Evolutionary conservation across 2,797 vertebrate genomes (phyloP), one percentile per base, ranked within the genome.

Genomic region (Propithecus perrieri): DNA sequence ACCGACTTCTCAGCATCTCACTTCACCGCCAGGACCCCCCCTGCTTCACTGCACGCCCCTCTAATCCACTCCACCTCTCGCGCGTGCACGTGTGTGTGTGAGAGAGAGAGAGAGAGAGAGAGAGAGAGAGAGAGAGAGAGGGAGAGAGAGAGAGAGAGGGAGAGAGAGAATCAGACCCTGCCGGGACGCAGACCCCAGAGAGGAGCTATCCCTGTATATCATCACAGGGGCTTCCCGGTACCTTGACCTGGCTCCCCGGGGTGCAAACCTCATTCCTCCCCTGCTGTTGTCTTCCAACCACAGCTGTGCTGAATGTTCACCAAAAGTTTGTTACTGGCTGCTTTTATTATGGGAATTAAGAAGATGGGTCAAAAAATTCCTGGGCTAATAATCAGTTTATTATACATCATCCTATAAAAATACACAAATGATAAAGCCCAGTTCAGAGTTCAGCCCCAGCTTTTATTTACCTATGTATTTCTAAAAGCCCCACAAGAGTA

Each of bases 1-100:
- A 15, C 20, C 0, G 20, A 22, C 26, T 57, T 13, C 26, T 71
- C 22, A 4, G 0, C 0, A 20, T 22, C 2, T 11, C 3, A 2
- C 4, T 17, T 4, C 12, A 46, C n/a, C 4, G 50, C 50, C 4
- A 1, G 18, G 71, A 35, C 13, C 79, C 0, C 0, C 22, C 71
- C 13, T 41, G 7, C 4, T n/a, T 57, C 2, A 10, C 41, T 5
- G 50, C 24, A 4, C 33, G 10, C 28, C 50, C 24, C 43, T 2
- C 6, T 7, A 0, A 26, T 48, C 20, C 20, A 0, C 9, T 8
- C 20, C 53, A 41, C 41, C 41, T 41, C 41, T 5, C 41, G 4
- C 41, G 41, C 41, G 5, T 6, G 41, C 41, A 6, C 17, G 48
- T 65, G 11, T 0, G 74, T 22, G 75, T 2, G 18, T 7, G 38